Conservation (phyloP, 2,113 vertebrate species). For the Nothoprocta perdicaria region DNA sequence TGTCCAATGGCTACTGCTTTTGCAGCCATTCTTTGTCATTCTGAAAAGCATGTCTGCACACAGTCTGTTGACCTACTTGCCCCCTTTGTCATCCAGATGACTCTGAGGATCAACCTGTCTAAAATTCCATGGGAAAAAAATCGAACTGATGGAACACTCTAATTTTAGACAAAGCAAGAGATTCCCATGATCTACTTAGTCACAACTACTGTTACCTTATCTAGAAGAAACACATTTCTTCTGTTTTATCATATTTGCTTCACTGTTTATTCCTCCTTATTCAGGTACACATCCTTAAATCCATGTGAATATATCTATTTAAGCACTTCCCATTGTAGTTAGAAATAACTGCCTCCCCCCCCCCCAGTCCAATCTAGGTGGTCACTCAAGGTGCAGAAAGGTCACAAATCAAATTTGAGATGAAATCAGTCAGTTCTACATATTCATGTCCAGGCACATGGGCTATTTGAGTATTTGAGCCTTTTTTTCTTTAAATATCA, state of each 20-base stretch:
- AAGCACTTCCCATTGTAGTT: neutral
- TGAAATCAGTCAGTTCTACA: accelerated
- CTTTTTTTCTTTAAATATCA: neutral
- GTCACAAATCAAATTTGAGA: neutral
- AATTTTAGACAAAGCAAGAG: neutral
- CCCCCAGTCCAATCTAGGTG: neutral
- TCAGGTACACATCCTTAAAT: neutral
- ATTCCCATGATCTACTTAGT: neutral
- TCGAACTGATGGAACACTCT: neutral
- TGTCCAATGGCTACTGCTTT: too few species aligned
- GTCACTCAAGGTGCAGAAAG: neutral
- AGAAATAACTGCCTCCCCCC: neutral
- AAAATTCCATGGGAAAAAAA: neutral
- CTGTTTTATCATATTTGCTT: neutral
- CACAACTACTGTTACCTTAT: neutral
- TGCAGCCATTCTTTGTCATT: neutral
- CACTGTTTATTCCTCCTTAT: neutral
- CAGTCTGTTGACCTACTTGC: neutral
- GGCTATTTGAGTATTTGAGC: neutral
- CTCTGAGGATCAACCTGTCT: neutral
- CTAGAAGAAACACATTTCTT: neutral
- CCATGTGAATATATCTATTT: neutral
- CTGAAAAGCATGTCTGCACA: neutral
- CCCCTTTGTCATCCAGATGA: neutral
- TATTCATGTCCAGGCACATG: neutral